Evolutionary conservation across 2,797 vertebrate genomes (phyloP).

Genomic region (Neosalanx taihuensis): DNA sequence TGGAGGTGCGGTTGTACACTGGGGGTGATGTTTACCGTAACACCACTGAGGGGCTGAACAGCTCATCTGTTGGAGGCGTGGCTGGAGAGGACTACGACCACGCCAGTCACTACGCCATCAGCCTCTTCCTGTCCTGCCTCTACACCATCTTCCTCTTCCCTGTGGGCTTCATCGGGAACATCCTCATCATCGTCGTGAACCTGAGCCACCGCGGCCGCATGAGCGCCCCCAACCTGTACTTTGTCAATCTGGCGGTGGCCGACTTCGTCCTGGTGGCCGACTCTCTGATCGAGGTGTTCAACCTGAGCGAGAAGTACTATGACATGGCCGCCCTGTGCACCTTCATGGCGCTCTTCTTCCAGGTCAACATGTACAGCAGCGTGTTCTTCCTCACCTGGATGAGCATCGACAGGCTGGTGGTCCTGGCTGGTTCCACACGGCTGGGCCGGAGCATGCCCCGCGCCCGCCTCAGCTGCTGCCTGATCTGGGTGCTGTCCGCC

Average conservation of each 20-base stretch:
- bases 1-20: slow-evolving; percentile 57
- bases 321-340: slow-evolving; percentile 84
- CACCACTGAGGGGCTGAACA: slow-evolving; percentile 53
- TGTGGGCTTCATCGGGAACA: slow-evolving; percentile 85
- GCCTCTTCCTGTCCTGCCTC: slow-evolving; percentile 82
- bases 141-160: slow-evolving; percentile 87
- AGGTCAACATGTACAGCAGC: slow-evolving; percentile 95
- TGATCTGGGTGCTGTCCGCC: slow-evolving; percentile 83
- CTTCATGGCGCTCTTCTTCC: slow-evolving; percentile 91
- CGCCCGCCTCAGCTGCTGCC: slow-evolving; percentile 79
- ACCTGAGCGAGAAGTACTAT: slow-evolving; percentile 76
- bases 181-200: slow-evolving; percentile 87
- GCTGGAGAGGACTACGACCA: slow-evolving; percentile 37
- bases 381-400: slow-evolving; percentile 95
- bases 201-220: slow-evolving; percentile 78
- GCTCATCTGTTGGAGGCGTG: slow-evolving; percentile 40
- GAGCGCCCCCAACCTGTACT: slow-evolving; percentile 86
- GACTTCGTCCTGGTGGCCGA: slow-evolving; percentile 87
- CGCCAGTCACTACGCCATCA: slow-evolving; percentile 71
- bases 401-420: slow-evolving; percentile 89
- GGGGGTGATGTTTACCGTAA: slow-evolving; percentile 56
- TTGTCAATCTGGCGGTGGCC: slow-evolving; percentile 85
- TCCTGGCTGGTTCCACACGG: slow-evolving; percentile 74
- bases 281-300: slow-evolving; percentile 92
- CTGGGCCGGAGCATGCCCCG: slow-evolving; percentile 71